Percentiles rank a stretch among this genome's conserved stretches.
Conservation (phyloP, 2,797 vertebrate genomes). For the Calcarius lapponicus region DNA sequence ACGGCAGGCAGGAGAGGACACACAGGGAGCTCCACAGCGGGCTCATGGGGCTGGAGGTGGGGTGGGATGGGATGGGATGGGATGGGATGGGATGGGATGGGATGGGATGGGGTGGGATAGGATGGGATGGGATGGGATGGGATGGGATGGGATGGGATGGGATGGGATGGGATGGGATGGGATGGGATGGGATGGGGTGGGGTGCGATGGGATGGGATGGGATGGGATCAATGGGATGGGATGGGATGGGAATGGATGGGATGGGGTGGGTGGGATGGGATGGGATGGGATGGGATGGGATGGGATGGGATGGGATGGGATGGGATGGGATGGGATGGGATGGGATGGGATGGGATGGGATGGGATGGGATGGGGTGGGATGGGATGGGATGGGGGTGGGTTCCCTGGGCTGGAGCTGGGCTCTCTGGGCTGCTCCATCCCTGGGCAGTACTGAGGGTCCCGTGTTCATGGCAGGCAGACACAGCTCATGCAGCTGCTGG, state of each 20-base stretch:
- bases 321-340: no score
- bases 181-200: not conserved
- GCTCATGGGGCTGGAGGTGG: no score
- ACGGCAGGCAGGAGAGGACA: not conserved
- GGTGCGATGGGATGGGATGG: no score
- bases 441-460: not conserved
- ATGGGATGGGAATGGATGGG: no score
- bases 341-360: not conserved
- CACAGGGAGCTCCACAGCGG: not conserved
- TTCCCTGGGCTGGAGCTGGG: not conserved
- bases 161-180: not conserved
- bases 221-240: no score
- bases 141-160: no score
- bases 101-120: no score
- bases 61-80: not conserved
- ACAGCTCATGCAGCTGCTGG: not conserved
- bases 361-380: not conserved
- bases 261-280: no score
- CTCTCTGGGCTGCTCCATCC: not conserved
- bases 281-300: no score
- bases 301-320: no score
- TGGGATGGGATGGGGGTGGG: not conserved
- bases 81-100: no score
- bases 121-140: no score
- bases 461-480: not conserved